Evolutionary conservation across 2,888 invertebrate genomes (phyloP).

Genomic region (Dryadula phaetusa): DNA sequence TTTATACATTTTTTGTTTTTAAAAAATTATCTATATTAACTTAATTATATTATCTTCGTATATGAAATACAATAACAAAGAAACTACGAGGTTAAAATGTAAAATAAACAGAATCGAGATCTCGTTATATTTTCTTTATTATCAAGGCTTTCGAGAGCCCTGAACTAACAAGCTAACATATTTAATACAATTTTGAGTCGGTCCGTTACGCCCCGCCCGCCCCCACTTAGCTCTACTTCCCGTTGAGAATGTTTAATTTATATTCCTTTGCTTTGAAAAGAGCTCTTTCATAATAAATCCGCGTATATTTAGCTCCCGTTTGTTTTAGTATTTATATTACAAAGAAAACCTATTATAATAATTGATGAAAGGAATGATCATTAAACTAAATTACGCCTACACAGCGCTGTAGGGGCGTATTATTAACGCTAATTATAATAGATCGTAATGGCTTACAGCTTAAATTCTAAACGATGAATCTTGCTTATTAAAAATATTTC

Average conservation of each 20-base stretch:
- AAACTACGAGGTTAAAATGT: too few species aligned
- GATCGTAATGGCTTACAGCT: neutral
- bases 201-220: slow-evolving; percentile 1
- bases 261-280: slow-evolving; percentile 23
- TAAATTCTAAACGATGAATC: neutral
- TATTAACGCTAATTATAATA: neutral
- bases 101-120: neutral
- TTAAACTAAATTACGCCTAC: neutral
- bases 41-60: too few species aligned
- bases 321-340: slow-evolving; percentile 16
- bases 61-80: too few species aligned
- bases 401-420: neutral
- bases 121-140: neutral
- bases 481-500: neutral
- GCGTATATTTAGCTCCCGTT: slow-evolving; percentile 18
- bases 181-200: slow-evolving; percentile 14
- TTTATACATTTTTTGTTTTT: too few species aligned
- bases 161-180: slow-evolving; percentile 24
- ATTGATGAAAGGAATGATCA: slow-evolving; percentile 8
- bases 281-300: slow-evolving; percentile 25
- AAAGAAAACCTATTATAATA: slow-evolving; percentile 1
- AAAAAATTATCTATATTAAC: too few species aligned
- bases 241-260: slow-evolving; percentile 32
- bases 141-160: neutral
- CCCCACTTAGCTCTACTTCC: slow-evolving; percentile 1